These are phyloP conservation scores for Eciton burchellii DNA, from an alignment of 1,140 invertebrate genomes.

Conservation along the genomic window DNA sequence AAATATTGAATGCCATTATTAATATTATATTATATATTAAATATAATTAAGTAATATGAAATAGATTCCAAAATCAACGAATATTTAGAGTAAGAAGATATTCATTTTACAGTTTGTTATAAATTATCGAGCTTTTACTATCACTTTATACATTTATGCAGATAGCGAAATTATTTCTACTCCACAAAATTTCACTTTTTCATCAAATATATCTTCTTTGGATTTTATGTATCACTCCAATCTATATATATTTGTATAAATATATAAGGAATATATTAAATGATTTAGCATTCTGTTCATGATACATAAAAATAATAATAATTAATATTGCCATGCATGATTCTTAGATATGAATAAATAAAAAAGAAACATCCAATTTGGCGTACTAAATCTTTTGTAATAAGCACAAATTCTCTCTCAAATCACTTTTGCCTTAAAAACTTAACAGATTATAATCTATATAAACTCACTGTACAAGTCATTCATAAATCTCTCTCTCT, in stretches of 20 bases:
- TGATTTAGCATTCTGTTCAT: neutral
- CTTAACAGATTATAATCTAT: slow-evolving; percentile 24
- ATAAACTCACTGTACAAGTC: slow-evolving; percentile 19
- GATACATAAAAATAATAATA: neutral
- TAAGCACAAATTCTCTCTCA: neutral
- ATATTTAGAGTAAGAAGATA: neutral
- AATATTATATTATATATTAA: slow-evolving; percentile 22
- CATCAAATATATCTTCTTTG: slow-evolving; percentile 23
- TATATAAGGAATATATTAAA: slow-evolving; percentile 34
- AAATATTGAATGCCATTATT: neutral
- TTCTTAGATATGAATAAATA: neutral
- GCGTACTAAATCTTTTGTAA: slow-evolving; percentile 29
- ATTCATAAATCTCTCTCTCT: neutral
- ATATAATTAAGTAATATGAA: neutral
- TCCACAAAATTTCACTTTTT: slow-evolving; percentile 2
- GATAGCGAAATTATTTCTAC: slow-evolving; percentile 28
- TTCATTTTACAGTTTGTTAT: slow-evolving; percentile 25
- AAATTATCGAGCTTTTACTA: slow-evolving; percentile 33
- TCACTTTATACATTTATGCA: slow-evolving; percentile 36
- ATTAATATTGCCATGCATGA: neutral
- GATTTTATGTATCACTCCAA: neutral
- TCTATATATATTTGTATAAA: neutral
- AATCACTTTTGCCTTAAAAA: slow-evolving; percentile 23
- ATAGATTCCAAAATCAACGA: neutral
- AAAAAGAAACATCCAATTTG: slow-evolving; percentile 28